Base-by-base conservation (phyloP, 2,888 invertebrate genomes). In the Hypselothyrea guttata region DNA sequence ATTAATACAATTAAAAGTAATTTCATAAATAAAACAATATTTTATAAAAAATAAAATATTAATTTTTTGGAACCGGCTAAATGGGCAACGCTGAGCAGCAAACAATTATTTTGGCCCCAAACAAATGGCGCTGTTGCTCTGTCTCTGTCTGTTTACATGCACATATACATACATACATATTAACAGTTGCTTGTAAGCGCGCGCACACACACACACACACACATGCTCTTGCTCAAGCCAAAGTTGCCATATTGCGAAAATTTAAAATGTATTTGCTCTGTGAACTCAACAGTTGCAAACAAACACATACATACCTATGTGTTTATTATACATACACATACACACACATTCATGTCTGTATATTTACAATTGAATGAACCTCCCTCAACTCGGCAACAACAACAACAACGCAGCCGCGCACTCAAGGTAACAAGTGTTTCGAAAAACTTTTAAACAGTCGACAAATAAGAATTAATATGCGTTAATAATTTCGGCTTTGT, bases 361-460 rank as follows among this genome's bases (percentile, higher is more conserved):
- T 44, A 16, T 22, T 54, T 28, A 22, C 54, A 60, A 67, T 66
- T 72, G 60, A 75, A 75, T 83, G 84, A 81, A 81, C 81, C 72
- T 81, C 81, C 84, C 65, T 78, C 82, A 82, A 78, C 78, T 58
- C 75, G 55, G 35, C 40, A 37, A 52, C 40, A 46, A 45, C 57
- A 64, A 33, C 46, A 63, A 61, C 47, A 71, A 53, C 37, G 45
- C 56, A 34, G 45, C 56, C 33, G 33, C 38, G 57, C 16, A 58
- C 72, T 66, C 81, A 81, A 81, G 81, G 81, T 83, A 75, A 77
- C 81, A 83, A 81, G 72, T 79, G 81, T 76, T 73, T 74, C 59
- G 58, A 73, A 62, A 54, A 63, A 48, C 37, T 38, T 73, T 69
- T 44, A 66, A 66, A 70, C 38, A 68, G 63, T 57, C 62, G 60